These are phyloP conservation scores for Diorhabda carinulata DNA, from an alignment of 1,140 invertebrate species.

Conservation along the genomic window DNA sequence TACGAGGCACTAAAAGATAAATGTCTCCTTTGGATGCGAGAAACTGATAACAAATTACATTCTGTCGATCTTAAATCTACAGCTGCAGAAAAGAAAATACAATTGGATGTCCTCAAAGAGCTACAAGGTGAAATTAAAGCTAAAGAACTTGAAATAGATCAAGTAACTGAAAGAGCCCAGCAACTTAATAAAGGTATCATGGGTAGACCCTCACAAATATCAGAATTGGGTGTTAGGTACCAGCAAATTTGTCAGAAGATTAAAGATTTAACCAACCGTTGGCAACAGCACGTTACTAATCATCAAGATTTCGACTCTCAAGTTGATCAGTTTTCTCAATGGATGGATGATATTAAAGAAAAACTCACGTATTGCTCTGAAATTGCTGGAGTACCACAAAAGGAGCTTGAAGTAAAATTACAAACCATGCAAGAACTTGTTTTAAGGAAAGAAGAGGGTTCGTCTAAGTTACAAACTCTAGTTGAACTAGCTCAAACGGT, in stretches of 20 bases:
- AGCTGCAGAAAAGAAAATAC: slow-evolving; percentile 76
- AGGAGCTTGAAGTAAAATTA: slow-evolving; percentile 81
- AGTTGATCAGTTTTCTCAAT: slow-evolving; percentile 72
- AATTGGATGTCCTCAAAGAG: slow-evolving; percentile 72
- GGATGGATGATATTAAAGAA: slow-evolving; percentile 80
- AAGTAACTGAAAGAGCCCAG: slow-evolving; percentile 86
- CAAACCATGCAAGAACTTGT: slow-evolving; percentile 81
- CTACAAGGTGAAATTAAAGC: slow-evolving; percentile 85
- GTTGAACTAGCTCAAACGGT: slow-evolving; percentile 87
- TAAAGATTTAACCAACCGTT: slow-evolving; percentile 83
- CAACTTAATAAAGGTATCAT: slow-evolving; percentile 68
- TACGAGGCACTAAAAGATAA: slow-evolving; percentile 85
- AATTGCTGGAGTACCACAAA: slow-evolving; percentile 72
- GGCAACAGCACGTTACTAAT: slow-evolving; percentile 86
- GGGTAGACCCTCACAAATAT: slow-evolving; percentile 69
- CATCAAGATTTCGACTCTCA: slow-evolving; percentile 86
- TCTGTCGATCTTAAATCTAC: slow-evolving; percentile 84
- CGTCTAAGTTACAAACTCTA: slow-evolving; percentile 77
- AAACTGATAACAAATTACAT: slow-evolving; percentile 83
- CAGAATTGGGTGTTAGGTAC: slow-evolving; percentile 85
- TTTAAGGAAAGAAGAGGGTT: slow-evolving; percentile 86
- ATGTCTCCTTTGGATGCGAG: slow-evolving; percentile 82
- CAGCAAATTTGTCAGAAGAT: slow-evolving; percentile 85
- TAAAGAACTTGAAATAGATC: slow-evolving; percentile 90
- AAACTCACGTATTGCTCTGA: slow-evolving; percentile 83